Conservation (phyloP, 2,888 invertebrate genomes). For the Steinernema scapterisci region DNA sequence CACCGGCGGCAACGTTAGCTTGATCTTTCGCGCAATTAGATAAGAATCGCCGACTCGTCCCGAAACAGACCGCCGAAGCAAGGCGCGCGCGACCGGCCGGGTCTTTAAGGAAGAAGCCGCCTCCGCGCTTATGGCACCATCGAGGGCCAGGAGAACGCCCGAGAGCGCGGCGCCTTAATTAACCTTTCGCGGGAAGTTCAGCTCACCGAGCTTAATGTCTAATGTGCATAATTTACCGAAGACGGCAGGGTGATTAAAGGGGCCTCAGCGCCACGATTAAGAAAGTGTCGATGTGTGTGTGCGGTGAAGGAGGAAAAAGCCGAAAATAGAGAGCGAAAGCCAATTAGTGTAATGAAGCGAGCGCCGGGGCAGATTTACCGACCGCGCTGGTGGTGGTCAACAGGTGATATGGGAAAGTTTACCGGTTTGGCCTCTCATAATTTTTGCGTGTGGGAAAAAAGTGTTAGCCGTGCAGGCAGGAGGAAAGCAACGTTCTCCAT, state of each 20-base stretch:
- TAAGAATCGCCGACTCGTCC: constrained; percentile 16
- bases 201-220: constrained; percentile 29
- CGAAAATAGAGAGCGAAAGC: background rate
- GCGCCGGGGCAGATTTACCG: background rate
- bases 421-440: background rate
- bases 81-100: background rate
- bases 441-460: background rate
- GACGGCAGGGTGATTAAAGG: constrained; percentile 13
- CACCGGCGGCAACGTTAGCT: constrained; percentile 12
- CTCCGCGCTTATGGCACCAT: background rate
- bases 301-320: too few relatives aligned
- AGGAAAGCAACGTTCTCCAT: too few relatives aligned
- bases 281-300: too few relatives aligned
- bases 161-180: constrained; percentile 10
- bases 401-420: background rate
- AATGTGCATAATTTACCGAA: constrained; percentile 28
- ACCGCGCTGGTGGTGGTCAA: background rate
- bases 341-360: background rate
- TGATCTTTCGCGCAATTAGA: constrained; percentile 33
- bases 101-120: constrained; percentile 10
- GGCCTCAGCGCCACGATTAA: constrained; percentile 18
- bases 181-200: constrained; percentile 30
- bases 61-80: background rate
- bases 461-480: too few relatives aligned
- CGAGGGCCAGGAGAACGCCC: too few relatives aligned